Evolutionary conservation across 2,113 vertebrate genomes (phyloP).

Genomic region (Cyprinodon brontotheroides): DNA sequence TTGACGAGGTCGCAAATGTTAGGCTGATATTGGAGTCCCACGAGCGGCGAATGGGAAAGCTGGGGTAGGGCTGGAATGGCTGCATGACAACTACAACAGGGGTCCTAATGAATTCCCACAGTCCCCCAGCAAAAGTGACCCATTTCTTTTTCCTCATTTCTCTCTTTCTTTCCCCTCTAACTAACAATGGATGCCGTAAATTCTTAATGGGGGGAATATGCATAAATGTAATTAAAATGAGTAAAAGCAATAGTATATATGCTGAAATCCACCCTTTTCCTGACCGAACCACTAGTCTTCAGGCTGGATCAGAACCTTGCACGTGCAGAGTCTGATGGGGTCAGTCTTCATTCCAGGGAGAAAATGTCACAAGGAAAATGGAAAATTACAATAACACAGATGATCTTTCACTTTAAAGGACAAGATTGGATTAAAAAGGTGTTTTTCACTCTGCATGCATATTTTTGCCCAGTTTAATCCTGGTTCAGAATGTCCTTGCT

Average conservation of each 20-base stretch:
- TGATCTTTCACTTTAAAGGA: constrained; percentile 70
- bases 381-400: constrained; percentile 61
- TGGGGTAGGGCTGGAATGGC: constrained; percentile 56
- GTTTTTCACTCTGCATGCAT: constrained; percentile 31
- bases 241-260: constrained; percentile 49
- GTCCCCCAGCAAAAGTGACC: constrained; percentile 66
- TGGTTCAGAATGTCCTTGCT: constrained; percentile 9
- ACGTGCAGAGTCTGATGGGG: constrained; percentile 45
- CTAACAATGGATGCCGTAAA: constrained; percentile 67
- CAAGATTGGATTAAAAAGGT: constrained; percentile 46
- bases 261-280: constrained; percentile 34
- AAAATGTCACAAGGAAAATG: constrained; percentile 68
- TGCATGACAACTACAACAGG: constrained; percentile 38
- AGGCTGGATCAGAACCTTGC: constrained; percentile 29
- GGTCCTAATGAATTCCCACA: constrained; percentile 66
- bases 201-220: constrained; percentile 64
- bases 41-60: constrained; percentile 41
- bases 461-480: constrained; percentile 14
- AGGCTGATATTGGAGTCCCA: constrained; percentile 57
- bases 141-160: constrained; percentile 60
- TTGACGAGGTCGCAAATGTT: constrained; percentile 59
- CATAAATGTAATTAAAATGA: constrained; percentile 72
- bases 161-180: constrained; percentile 19
- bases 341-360: constrained; percentile 54
- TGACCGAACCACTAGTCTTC: constrained; percentile 45